Conservation (phyloP, 2,888 invertebrate species). For the Synergus laeviventris region DNA sequence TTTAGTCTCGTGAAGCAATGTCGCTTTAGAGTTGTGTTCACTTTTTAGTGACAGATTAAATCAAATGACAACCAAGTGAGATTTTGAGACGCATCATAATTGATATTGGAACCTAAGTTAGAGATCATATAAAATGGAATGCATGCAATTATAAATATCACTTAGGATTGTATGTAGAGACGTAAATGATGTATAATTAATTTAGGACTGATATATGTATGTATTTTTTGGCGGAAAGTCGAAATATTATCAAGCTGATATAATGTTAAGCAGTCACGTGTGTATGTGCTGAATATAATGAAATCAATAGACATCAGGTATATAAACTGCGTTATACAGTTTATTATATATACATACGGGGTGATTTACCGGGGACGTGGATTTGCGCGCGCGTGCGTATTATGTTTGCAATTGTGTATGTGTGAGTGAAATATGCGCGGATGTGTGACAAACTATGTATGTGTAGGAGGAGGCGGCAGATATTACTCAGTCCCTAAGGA, state of each 20-base stretch:
- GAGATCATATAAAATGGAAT: slow-evolving; percentile 44
- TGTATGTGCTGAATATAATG: slow-evolving; percentile 66
- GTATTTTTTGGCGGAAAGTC: slow-evolving; percentile 52
- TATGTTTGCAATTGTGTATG: slow-evolving; percentile 35
- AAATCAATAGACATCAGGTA: slow-evolving; percentile 54
- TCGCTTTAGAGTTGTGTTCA: too few species aligned
- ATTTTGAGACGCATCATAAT: slow-evolving; percentile 30
- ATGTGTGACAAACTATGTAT: slow-evolving; percentile 35
- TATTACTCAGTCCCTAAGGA: slow-evolving; percentile 66
- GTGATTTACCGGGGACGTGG: slow-evolving; percentile 25
- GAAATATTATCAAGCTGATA: slow-evolving; percentile 61
- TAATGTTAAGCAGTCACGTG: slow-evolving; percentile 67
- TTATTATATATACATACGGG: slow-evolving; percentile 46
- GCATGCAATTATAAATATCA: slow-evolving; percentile 49
- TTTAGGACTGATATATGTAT: slow-evolving; percentile 47
- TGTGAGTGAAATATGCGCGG: slow-evolving; percentile 30
- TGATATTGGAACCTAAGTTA: slow-evolving; percentile 40
- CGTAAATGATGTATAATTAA: slow-evolving; percentile 48
- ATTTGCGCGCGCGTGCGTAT: slow-evolving; percentile 31
- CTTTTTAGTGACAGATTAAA: neutral
- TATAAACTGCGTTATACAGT: slow-evolving; percentile 44
- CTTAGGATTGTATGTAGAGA: slow-evolving; percentile 54
- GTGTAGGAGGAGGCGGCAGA: slow-evolving; percentile 43
- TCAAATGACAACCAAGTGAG: slow-evolving; percentile 31
- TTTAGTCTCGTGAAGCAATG: too few species aligned